A percentile compares a stretch with the other conserved stretches of the same genome.
phyloP scores from a whole-genome alignment of 2,888 invertebrate genomes.

The Tachystola acroxantha region DNA sequence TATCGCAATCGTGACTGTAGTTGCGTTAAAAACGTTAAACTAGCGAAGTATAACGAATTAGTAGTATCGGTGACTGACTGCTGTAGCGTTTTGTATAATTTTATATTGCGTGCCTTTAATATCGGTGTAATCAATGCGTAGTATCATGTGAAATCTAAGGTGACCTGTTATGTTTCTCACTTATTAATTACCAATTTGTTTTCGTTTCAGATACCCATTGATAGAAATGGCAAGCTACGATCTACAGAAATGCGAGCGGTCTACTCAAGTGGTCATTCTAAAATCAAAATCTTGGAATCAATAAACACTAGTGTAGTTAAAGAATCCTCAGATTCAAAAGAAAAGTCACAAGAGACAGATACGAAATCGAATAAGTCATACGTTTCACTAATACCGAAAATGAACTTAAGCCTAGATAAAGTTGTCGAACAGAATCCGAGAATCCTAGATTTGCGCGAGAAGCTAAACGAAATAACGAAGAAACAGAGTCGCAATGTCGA shows the following conservation, averaged over 20 bases:
- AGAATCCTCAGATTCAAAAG: conserved; percentile 27
- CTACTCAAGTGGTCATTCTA: conserved; percentile 47
- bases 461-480: conserved; percentile 65
- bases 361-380: conserved; percentile 47
- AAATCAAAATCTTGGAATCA: conserved; percentile 42
- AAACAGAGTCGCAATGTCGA: conserved; percentile 63
- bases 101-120: neutral
- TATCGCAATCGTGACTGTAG: conserved; percentile 5
- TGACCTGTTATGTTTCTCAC: no score
- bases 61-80: conserved; percentile 7
- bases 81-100: conserved; percentile 6
- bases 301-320: neutral
- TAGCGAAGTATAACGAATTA: conserved; percentile 3
- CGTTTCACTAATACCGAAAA: conserved; percentile 65
- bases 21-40: neutral
- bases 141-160: neutral
- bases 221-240: conserved; percentile 65
- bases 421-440: conserved; percentile 64
- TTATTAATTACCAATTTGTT: no score
- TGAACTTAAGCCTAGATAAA: conserved; percentile 62
- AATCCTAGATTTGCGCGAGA: conserved; percentile 66
- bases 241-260: conserved; percentile 54
- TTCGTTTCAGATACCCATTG: conserved; percentile 66
- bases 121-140: neutral
- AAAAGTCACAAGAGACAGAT: conserved; percentile 32